These are phyloP conservation scores for Nothocercus julius DNA, from an alignment of 2,113 vertebrate species.

Conservation along the genomic window DNA sequence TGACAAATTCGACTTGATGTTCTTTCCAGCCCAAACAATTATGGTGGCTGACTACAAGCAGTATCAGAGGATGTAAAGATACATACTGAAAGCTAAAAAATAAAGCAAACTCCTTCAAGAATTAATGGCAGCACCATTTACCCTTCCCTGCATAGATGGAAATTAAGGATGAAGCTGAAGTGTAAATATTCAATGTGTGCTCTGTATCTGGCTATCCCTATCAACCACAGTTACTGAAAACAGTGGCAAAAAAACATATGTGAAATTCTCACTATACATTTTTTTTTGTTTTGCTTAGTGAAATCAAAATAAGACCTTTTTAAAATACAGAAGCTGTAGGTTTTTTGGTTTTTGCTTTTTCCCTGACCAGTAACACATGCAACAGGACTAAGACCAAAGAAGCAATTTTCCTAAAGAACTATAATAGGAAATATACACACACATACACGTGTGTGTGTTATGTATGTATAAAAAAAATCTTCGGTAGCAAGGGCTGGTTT, in stretches of 20 bases:
- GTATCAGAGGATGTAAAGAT: constrained; percentile 72
- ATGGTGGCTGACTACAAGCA: constrained; percentile 68
- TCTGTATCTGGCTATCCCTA: neutral
- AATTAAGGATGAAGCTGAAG: neutral
- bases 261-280: neutral
- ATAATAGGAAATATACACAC: neutral
- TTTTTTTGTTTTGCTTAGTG: constrained; percentile 19
- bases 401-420: too few relatives aligned
- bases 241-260: neutral
- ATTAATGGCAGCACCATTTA: constrained; percentile 66
- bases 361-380: constrained; percentile 6
- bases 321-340: constrained; percentile 7
- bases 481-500: constrained; percentile 24
- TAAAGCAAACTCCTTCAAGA: constrained; percentile 68
- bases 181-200: constrained; percentile 24
- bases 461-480: neutral
- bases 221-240: neutral
- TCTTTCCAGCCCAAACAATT: constrained; percentile 76
- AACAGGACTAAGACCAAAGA: neutral
- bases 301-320: constrained; percentile 31
- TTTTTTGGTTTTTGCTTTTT: neutral
- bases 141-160: constrained; percentile 61
- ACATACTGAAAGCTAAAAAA: constrained; percentile 72
- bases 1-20: constrained; percentile 69
- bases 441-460: neutral